phyloP scores from a whole-genome alignment of 2,797 vertebrate genomes.

The Eulemur coronatus region DNA sequence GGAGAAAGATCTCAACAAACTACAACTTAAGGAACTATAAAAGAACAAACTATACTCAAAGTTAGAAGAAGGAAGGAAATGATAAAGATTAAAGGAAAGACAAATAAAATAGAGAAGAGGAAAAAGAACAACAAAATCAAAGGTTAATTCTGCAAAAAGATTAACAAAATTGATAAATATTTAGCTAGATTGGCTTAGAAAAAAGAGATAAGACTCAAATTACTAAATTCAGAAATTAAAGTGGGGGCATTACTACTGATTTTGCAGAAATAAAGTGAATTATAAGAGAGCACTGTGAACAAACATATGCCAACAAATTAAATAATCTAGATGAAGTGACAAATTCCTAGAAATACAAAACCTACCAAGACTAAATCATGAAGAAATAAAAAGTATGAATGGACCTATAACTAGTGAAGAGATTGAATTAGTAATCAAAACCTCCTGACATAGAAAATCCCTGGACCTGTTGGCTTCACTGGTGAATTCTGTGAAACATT shows the following conservation, averaged over 20 bases:
- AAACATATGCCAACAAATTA: background rate
- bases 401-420: background rate
- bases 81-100: background rate
- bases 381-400: background rate
- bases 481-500: background rate
- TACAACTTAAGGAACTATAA: background rate
- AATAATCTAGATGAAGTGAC: background rate
- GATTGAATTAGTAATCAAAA: background rate
- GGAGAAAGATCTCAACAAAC: background rate
- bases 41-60: background rate
- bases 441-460: background rate
- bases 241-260: background rate
- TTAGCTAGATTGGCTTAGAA: background rate
- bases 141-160: background rate
- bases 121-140: background rate
- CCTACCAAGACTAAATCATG: background rate
- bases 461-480: background rate
- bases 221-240: background rate
- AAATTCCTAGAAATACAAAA: background rate
- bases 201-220: background rate
- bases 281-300: background rate
- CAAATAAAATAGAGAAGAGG: background rate
- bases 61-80: background rate
- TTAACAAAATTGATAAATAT: background rate
- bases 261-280: background rate